Conservation (phyloP, 2,888 invertebrate genomes). For the Synanthedon formicaeformis region DNA sequence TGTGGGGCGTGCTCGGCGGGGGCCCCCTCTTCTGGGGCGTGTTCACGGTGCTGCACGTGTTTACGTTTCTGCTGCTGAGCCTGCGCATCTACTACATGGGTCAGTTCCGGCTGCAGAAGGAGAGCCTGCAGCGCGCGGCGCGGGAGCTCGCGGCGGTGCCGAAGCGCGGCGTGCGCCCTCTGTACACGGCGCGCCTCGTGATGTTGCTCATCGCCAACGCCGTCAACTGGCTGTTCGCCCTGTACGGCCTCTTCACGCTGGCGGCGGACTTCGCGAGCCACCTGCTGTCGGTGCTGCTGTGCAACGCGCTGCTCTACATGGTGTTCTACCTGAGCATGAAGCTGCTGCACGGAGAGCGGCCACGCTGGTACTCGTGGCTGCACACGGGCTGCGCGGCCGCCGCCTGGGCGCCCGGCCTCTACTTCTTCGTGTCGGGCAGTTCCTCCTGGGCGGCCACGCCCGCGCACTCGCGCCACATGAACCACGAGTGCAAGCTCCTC, state of each 20-base stretch:
- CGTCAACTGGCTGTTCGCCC: slow-evolving; percentile 77
- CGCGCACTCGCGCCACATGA: slow-evolving; percentile 75
- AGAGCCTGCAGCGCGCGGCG: slow-evolving; percentile 38
- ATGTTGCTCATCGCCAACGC: slow-evolving; percentile 74
- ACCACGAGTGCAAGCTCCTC: slow-evolving; percentile 71
- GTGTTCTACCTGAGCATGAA: slow-evolving; percentile 90
- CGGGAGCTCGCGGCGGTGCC: slow-evolving; percentile 26
- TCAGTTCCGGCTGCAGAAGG: slow-evolving; percentile 74
- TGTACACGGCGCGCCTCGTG: slow-evolving; percentile 66
- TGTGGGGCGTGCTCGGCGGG: slow-evolving; percentile 78
- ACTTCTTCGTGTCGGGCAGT: slow-evolving; percentile 46
- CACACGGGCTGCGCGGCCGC: slow-evolving; percentile 74
- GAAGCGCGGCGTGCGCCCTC: slow-evolving; percentile 27
- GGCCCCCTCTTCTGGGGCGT: slow-evolving; percentile 79
- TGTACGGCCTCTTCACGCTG: slow-evolving; percentile 72
- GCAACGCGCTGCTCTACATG: slow-evolving; percentile 85
- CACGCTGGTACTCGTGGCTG: slow-evolving; percentile 71
- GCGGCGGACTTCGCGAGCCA: slow-evolving; percentile 83
- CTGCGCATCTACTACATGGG: slow-evolving; percentile 84
- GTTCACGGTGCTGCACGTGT: slow-evolving; percentile 79
- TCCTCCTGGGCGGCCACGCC: slow-evolving; percentile 68
- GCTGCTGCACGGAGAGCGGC: slow-evolving; percentile 76
- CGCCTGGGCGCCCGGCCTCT: slow-evolving; percentile 78
- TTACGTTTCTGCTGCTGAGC: slow-evolving; percentile 76
- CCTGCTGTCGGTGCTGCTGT: slow-evolving; percentile 82